Percentiles rank a stretch among this genome's conserved stretches.
phyloP scores from a whole-genome alignment of 2,888 invertebrate species.

The Tipula helvola region DNA sequence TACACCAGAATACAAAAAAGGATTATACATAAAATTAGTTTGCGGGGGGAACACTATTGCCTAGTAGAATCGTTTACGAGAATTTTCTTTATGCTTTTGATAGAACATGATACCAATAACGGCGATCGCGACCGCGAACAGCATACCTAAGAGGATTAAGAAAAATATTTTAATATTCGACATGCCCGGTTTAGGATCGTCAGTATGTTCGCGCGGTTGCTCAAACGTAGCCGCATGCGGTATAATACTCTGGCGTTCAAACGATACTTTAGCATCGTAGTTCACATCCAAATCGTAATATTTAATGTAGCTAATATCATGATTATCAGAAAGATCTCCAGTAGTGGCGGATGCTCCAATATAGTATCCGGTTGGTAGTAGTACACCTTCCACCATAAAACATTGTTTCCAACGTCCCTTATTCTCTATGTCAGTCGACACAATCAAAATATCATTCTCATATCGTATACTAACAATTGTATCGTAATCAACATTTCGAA shows the following conservation, averaged over 20 bases:
- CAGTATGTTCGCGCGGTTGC: conserved; percentile 80
- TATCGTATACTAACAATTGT: conserved; percentile 85
- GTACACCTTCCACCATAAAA: conserved; percentile 75
- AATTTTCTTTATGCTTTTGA: conserved; percentile 81
- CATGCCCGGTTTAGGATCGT: conserved; percentile 80
- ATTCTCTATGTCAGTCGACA: conserved; percentile 83
- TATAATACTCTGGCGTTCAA: conserved; percentile 66
- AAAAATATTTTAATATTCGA: conserved; percentile 86
- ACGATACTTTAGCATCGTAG: conserved; percentile 10
- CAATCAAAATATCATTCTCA: conserved; percentile 77
- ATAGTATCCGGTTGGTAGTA: conserved; percentile 88
- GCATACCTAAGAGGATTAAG: conserved; percentile 69
- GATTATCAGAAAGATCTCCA: conserved; percentile 92
- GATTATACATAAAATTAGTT: background rate
- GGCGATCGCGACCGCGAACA: conserved; percentile 69
- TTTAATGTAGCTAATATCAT: conserved; percentile 85
- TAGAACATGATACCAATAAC: conserved; percentile 87
- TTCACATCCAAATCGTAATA: conserved; percentile 72
- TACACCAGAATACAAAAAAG: background rate
- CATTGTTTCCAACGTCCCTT: conserved; percentile 92
- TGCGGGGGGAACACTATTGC: background rate
- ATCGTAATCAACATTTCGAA: conserved; percentile 81
- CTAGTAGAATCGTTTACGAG: conserved; percentile 63
- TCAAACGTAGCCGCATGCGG: conserved; percentile 86
- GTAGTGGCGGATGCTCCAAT: conserved; percentile 93